Conservation (phyloP, 1,140 invertebrate genomes). For the Drosophila willistoni region DNA sequence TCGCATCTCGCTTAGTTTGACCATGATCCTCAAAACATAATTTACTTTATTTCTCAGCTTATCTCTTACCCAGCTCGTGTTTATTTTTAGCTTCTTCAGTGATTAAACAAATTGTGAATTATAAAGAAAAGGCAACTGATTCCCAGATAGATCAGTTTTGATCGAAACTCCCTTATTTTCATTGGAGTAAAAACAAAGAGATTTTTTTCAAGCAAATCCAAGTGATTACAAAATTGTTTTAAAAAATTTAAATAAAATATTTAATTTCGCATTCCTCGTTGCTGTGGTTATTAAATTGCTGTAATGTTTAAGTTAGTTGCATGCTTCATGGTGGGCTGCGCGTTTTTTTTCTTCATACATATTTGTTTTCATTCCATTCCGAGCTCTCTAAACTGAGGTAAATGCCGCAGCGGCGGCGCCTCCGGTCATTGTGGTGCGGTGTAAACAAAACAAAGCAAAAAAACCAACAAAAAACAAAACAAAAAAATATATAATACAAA, state of each 20-base stretch:
- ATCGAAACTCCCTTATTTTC: too few relatives aligned
- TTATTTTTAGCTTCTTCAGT: too few relatives aligned
- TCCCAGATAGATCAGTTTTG: too few relatives aligned
- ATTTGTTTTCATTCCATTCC: slow-evolving; percentile 43
- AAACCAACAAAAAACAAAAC: slow-evolving; percentile 27
- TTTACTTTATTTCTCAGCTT: too few relatives aligned
- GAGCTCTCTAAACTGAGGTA: slow-evolving; percentile 22
- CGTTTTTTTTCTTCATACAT: slow-evolving; percentile 43
- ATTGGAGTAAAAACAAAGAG: too few relatives aligned
- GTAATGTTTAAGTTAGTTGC: slow-evolving; percentile 41
- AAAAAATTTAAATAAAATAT: neutral
- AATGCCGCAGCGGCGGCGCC: slow-evolving; percentile 15
- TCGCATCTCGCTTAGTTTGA: too few relatives aligned
- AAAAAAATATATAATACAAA: slow-evolving; percentile 37
- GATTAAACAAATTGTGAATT: too few relatives aligned
- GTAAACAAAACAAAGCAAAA: slow-evolving; percentile 39
- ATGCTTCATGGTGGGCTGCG: slow-evolving; percentile 10
- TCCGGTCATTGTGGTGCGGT: slow-evolving; percentile 16
- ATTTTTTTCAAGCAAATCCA: too few relatives aligned
- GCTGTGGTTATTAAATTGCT: slow-evolving; percentile 2
- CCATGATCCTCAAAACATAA: too few relatives aligned
- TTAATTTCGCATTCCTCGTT: neutral
- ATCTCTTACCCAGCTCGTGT: too few relatives aligned
- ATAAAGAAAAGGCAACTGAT: too few relatives aligned
- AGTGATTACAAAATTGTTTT: too few relatives aligned